Conservation (phyloP, 1,140 invertebrate genomes). For the Cyclargus thomasi region DNA sequence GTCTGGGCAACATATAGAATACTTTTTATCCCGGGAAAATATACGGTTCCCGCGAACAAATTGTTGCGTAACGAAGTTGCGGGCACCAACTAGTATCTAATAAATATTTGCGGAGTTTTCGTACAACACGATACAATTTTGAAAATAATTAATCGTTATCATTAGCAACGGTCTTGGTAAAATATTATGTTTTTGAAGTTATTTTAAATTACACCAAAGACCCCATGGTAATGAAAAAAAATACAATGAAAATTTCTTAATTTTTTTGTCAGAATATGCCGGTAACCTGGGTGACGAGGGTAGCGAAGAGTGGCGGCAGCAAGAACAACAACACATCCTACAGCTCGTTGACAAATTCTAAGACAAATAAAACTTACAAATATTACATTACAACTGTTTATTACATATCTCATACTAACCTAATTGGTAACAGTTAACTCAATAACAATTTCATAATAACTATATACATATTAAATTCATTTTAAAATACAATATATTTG, state of each 20-base stretch:
- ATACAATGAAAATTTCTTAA: background rate
- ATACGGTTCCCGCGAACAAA: too few species aligned
- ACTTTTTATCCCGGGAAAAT: too few species aligned
- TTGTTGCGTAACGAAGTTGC: too few species aligned
- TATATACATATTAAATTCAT: background rate
- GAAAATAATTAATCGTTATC: too few species aligned
- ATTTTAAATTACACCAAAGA: too few species aligned
- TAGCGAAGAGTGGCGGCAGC: conserved; percentile 85
- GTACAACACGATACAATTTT: too few species aligned
- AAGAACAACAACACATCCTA: conserved; percentile 93
- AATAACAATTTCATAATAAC: conserved; percentile 20
- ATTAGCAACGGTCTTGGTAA: too few species aligned
- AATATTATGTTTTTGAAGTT: too few species aligned
- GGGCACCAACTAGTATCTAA: too few species aligned
- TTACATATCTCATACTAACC: conserved; percentile 23
- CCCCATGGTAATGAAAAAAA: too few species aligned
- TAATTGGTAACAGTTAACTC: conserved; percentile 28
- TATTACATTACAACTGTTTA: conserved; percentile 28
- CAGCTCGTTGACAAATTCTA: conserved; percentile 96
- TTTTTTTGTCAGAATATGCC: conserved; percentile 86
- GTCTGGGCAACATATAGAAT: too few species aligned
- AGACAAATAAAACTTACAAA: conserved; percentile 27
- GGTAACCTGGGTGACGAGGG: conserved; percentile 94
- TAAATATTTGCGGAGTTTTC: too few species aligned
- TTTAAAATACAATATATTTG: background rate